Evolutionary conservation across 2,113 vertebrate species (phyloP).

Genomic region (Lepus timidus): DNA sequence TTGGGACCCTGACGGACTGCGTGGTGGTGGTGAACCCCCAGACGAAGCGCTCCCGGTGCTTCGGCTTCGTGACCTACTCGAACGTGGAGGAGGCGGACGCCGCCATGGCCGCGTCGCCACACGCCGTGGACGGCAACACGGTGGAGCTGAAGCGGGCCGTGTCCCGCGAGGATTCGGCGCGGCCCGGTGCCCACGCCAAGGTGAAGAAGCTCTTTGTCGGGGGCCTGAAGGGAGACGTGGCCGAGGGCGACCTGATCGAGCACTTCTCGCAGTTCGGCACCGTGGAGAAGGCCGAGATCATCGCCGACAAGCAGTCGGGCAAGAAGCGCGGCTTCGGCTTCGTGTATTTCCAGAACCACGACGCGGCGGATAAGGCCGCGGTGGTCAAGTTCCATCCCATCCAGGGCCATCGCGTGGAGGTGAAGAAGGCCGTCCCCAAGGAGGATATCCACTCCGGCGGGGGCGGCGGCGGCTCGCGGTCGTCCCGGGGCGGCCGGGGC

Average conservation of each 20-base stretch:
- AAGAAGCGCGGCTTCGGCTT: slow-evolving; percentile 99
- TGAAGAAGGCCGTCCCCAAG: slow-evolving; percentile 96
- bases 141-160: slow-evolving; percentile 97
- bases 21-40: slow-evolving; percentile 94
- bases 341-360: slow-evolving; percentile 96
- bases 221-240: slow-evolving; percentile 96
- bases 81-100: slow-evolving; percentile 95
- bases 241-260: slow-evolving; percentile 93
- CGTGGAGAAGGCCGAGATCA: slow-evolving; percentile 97
- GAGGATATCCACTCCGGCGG: slow-evolving; percentile 93
- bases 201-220: slow-evolving; percentile 99
- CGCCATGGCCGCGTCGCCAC: slow-evolving; percentile 96
- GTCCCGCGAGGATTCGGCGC: slow-evolving; percentile 95
- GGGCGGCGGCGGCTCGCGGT: slow-evolving; percentile 87
- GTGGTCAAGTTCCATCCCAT: slow-evolving; percentile 96
- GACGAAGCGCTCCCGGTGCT: slow-evolving; percentile 94
- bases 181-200: slow-evolving; percentile 95
- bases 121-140: slow-evolving; percentile 94
- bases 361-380: slow-evolving; percentile 96
- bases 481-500: slow-evolving; percentile 89
- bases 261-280: slow-evolving; percentile 96
- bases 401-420: slow-evolving; percentile 95
- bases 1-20: slow-evolving; percentile 94
- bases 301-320: slow-evolving; percentile 96
- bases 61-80: slow-evolving; percentile 97